Base-by-base conservation (phyloP, 2,113 vertebrate genomes). In the Bos javanicus region DNA sequence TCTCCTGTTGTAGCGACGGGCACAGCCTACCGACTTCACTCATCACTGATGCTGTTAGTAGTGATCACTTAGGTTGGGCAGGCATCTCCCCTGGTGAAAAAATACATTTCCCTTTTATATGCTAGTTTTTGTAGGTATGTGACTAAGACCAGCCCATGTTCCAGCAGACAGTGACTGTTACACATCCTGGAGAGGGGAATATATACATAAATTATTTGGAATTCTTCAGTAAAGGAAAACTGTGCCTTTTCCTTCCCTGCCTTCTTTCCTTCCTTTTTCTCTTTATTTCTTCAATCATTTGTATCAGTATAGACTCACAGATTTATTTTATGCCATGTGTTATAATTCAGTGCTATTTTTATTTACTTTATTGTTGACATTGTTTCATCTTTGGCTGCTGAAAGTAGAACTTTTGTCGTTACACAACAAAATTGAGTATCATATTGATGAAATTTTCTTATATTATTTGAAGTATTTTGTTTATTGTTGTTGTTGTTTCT, bases 21-120 rank as follows among this genome's bases (percentile, higher is more conserved):
- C 36, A 11, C 10, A 3, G 76, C 3, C 4, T n/a, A 1, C 48
- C 5, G 13, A 1, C 16, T 5, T 39, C 23, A 7, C 10, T 7
- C n/a, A 36, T n/a, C 76, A 39, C 33, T 74, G 28, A 15, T 13
- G 28, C 2, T 39, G 43, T 48, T 50, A 6, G 1, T 33, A 2
- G 5, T 28, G 25, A 85, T 43, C 48, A 50, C 12, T 19, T 54
- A 33, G 17, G 54, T 43, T 7, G 0, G n/a, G 2, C 11, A 43
- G 17, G 26, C 23, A 46, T 80, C 46, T 95, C 43, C 43, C 16
- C n/a, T 80, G 17, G 19, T 64, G 52, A 50, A 39, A 59, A 57
- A 84, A 50, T 80, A 1, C 56, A 19, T 36, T 67, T 90, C 30
- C 1, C 36, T 48, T 46, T 50, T 46, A 30, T 43, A 14, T 8